Evolutionary conservation across 2,888 invertebrate genomes (phyloP), one percentile per base, ranked within the genome.

Genomic region (Agrilus mali): DNA sequence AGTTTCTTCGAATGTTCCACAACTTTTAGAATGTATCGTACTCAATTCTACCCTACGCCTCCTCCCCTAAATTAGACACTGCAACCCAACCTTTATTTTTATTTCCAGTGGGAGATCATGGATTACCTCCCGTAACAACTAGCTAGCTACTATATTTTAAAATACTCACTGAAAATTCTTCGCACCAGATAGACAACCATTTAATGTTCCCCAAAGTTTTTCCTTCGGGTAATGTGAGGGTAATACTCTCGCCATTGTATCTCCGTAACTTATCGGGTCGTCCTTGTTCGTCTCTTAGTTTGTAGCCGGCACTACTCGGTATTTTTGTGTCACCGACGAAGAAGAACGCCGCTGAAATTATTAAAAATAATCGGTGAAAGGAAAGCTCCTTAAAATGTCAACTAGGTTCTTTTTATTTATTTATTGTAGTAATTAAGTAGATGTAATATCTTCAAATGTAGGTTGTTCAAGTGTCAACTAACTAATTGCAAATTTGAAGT

Each of bases 111-210:
- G n/a, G n/a, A n/a, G n/a, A n/a, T n/a, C n/a, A n/a, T n/a, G n/a
- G n/a, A n/a, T n/a, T n/a, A n/a, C n/a, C n/a, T n/a, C n/a, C n/a
- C n/a, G n/a, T n/a, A n/a, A 10, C 8, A 27, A 27, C 8, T 27
- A 27, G 22, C 2, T 27, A 27, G 8, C 1, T 27, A 27, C 10
- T 22, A 10, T 27, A 3, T 27, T 20, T 20, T 31, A 33, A 35
- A 13, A 43, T 55, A 74, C 80, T 79, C 59, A 92, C 92, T 44
- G 84, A 74, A 58, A 82, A 90, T 61, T 90, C 89, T 59, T 89
- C 86, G 65, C 92, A 93, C 87, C 89, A 94, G 33, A 94, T 80
- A 10, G 87, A 81, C 67, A 94, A 82, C 86, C 92, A 92, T 61
- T 78, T 80, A 61, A 89, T 75, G 65, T 86, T 86, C 56, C 76